Conservation (phyloP, 1,140 invertebrate genomes). For the Drosophila yakuba region DNA sequence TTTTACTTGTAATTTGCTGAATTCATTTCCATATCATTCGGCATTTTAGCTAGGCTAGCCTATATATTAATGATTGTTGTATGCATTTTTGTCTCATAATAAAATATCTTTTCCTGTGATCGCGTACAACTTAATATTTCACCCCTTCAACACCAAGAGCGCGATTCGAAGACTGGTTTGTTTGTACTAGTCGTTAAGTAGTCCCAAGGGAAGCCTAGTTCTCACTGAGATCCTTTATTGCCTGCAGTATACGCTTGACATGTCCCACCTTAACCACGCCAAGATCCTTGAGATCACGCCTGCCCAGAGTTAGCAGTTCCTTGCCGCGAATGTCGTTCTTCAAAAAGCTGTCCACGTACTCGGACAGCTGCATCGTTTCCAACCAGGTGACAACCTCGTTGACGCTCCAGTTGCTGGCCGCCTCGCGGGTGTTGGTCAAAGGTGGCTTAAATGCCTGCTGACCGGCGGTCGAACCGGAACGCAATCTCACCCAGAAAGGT, state of each 20-base stretch:
- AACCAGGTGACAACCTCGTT: slow-evolving; percentile 93
- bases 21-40: not conserved
- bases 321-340: slow-evolving; percentile 96
- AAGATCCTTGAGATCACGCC: slow-evolving; percentile 94
- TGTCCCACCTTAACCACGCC: slow-evolving; percentile 97
- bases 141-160: slow-evolving; percentile 35
- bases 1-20: slow-evolving; percentile 6
- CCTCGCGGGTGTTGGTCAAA: slow-evolving; percentile 72
- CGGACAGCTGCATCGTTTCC: slow-evolving; percentile 93
- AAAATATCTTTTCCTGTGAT: slow-evolving; percentile 36
- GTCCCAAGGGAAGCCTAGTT: slow-evolving; percentile 51
- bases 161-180: slow-evolving; percentile 55
- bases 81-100: slow-evolving; percentile 62
- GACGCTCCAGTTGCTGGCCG: slow-evolving; percentile 88
- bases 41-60: slow-evolving; percentile 70
- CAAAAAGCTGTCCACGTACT: slow-evolving; percentile 94
- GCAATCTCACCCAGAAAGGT: slow-evolving; percentile 85
- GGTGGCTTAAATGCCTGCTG: slow-evolving; percentile 70
- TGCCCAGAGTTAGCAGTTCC: slow-evolving; percentile 93
- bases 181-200: slow-evolving; percentile 59
- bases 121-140: slow-evolving; percentile 28
- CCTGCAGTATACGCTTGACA: slow-evolving; percentile 96
- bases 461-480: slow-evolving; percentile 85
- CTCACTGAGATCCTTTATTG: slow-evolving; percentile 91
- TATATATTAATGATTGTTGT: slow-evolving; percentile 83